phyloP scores from a whole-genome alignment of 2,113 vertebrate species.

The Drymodes brunneopygia region DNA sequence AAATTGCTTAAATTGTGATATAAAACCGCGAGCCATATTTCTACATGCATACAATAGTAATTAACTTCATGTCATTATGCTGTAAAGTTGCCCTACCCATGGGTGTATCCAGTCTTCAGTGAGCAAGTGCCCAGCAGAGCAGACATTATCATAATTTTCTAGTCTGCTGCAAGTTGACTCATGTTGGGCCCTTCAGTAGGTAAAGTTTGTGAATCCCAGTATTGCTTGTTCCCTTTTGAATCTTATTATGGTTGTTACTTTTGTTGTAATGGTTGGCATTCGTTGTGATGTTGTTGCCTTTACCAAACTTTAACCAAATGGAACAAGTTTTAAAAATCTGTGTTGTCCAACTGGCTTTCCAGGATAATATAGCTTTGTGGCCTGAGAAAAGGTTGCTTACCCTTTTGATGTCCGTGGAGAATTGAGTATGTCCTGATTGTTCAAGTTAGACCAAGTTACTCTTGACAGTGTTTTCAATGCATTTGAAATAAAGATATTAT shows the following conservation, averaged over 20 bases:
- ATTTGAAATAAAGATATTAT: background rate
- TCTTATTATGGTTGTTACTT: background rate
- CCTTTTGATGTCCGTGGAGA: background rate
- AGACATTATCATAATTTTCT: background rate
- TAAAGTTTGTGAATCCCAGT: background rate
- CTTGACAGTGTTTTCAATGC: background rate
- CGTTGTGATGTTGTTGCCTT: background rate
- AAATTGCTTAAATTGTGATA: background rate
- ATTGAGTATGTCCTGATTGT: background rate
- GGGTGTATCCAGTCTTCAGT: background rate
- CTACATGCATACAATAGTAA: background rate
- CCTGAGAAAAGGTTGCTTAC: background rate
- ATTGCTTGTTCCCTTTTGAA: background rate
- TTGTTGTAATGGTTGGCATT: background rate
- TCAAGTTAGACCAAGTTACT: background rate
- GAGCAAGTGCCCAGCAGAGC: background rate
- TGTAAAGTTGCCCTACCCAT: constrained; percentile 32
- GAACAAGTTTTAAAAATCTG: background rate
- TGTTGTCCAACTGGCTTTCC: background rate
- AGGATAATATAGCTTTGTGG: background rate
- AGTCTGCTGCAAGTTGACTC: background rate
- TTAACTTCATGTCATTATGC: constrained; percentile 13
- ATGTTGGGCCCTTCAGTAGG: background rate
- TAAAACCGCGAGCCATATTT: background rate
- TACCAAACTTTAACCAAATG: background rate